phyloP scores from a whole-genome alignment of 2,113 vertebrate genomes.

The Stigmatopora nigra region DNA sequence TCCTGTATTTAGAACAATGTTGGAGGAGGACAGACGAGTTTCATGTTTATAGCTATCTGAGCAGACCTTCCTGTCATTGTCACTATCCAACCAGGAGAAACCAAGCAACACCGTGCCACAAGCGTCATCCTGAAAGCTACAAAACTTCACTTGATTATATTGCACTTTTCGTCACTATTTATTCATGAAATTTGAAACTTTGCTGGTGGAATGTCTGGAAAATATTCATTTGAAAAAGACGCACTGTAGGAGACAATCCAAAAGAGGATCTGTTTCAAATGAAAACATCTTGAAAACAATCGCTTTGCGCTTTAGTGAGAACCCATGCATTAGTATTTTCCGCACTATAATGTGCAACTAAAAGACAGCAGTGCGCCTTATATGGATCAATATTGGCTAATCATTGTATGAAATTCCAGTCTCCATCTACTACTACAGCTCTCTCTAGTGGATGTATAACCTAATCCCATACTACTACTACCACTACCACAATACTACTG shows the following conservation, averaged over 20 bases:
- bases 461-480: too few species aligned
- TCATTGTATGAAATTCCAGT: too few species aligned
- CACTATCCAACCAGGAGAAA: conserved; percentile 22
- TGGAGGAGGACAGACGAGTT: conserved; percentile 30
- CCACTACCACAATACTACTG: too few species aligned
- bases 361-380: too few species aligned
- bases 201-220: not conserved
- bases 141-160: not conserved
- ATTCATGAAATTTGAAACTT: not conserved
- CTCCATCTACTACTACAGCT: too few species aligned
- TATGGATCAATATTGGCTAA: too few species aligned
- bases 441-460: too few species aligned
- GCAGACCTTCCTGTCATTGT: conserved; percentile 66
- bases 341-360: too few species aligned
- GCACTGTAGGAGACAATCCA: not conserved
- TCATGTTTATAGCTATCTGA: conserved; percentile 44
- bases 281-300: conserved; percentile 13
- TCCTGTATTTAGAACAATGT: conserved; percentile 63
- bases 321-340: conserved; percentile 36
- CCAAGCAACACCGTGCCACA: conserved; percentile 17
- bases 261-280: not conserved
- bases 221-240: conserved; percentile 8
- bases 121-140: conserved; percentile 13
- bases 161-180: conserved; percentile 15
- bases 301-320: conserved; percentile 43